Conservation (phyloP, 1,140 invertebrate genomes). For the Oedothorax gibbosus region DNA sequence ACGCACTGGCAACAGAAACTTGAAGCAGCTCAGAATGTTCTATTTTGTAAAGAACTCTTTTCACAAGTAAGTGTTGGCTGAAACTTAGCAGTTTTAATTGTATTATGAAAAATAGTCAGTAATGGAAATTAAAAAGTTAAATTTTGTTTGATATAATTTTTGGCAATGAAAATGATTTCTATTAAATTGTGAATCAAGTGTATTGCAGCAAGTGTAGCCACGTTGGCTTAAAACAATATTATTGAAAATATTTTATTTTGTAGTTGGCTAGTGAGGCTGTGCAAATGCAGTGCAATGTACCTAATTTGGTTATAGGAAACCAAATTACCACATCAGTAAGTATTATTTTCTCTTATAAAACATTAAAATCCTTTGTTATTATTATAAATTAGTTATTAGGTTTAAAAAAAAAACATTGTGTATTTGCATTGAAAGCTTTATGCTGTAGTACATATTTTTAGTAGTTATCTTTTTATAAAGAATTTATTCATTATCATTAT, state of each 20-base stretch:
- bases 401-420: constrained; percentile 8
- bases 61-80: constrained; percentile 74
- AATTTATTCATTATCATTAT: constrained; percentile 2
- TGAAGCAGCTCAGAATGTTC: constrained; percentile 95
- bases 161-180: neutral
- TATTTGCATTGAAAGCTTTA: neutral
- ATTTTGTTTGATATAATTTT: neutral
- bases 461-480: neutral
- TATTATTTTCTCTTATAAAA: constrained; percentile 47
- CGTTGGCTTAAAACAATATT: neutral
- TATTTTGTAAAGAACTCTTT: constrained; percentile 98
- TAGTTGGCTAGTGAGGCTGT: constrained; percentile 91
- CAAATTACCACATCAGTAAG: constrained; percentile 94
- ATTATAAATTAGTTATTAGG: neutral
- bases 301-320: constrained; percentile 96
- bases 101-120: no score
- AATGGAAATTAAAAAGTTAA: no score
- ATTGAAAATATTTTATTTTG: constrained; percentile 26
- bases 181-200: no score
- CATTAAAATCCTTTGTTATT: neutral
- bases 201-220: neutral
- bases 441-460: neutral
- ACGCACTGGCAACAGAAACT: constrained; percentile 94
- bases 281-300: constrained; percentile 89
- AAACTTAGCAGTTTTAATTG: no score